A percentile compares a stretch with the other conserved stretches of the same genome.
Conservation (phyloP, 2,888 invertebrate species). For the Alloplasta piceator region DNA sequence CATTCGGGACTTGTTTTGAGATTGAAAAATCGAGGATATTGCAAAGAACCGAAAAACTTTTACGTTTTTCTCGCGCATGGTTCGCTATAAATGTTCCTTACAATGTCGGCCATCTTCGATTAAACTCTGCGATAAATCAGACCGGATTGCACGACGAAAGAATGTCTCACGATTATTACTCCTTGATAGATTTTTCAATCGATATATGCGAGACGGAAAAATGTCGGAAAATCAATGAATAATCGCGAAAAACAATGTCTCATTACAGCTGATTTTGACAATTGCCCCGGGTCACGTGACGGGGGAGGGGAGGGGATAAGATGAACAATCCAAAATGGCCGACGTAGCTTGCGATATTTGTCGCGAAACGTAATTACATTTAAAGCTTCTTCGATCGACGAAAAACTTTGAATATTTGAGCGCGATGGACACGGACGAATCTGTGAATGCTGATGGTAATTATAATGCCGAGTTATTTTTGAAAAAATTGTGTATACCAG, state of each 20-base stretch:
- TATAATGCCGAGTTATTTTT: neutral
- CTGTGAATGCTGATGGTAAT: constrained; percentile 48
- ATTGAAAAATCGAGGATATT: no score
- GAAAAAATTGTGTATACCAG: neutral
- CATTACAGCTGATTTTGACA: neutral
- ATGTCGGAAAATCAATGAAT: neutral
- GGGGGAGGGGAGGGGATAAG: no score
- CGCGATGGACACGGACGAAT: constrained; percentile 10
- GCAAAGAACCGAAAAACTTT: no score
- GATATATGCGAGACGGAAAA: neutral
- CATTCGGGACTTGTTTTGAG: no score
- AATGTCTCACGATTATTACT: neutral
- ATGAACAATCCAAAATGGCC: no score
- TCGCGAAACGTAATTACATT: no score
- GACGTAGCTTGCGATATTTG: no score
- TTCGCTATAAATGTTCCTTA: neutral
- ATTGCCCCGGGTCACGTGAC: neutral
- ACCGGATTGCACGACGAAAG: neutral
- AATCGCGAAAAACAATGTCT: neutral
- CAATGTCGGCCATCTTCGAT: neutral
- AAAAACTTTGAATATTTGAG: no score
- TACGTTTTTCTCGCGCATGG: no score
- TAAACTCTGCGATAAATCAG: neutral
- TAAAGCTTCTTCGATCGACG: no score
- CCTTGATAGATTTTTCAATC: neutral